Conservation (phyloP, 2,888 invertebrate species). For the Amphipoea oculea region DNA sequence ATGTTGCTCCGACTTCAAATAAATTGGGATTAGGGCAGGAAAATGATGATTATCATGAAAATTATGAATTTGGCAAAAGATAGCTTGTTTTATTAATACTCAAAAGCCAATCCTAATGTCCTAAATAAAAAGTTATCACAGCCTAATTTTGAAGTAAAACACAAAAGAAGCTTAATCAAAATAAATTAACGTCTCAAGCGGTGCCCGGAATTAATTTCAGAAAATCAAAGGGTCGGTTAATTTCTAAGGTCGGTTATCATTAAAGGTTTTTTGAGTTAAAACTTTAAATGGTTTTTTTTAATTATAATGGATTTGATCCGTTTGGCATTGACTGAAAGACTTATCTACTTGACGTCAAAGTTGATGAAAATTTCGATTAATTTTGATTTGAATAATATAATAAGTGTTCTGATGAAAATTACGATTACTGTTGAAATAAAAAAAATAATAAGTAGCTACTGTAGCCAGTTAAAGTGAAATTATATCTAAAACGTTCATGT, state of each 20-base stretch:
- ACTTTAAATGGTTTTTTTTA: conserved; percentile 27
- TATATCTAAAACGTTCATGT: not conserved
- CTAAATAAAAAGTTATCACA: conserved; percentile 54
- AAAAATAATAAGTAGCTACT: not conserved
- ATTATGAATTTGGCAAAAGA: not conserved
- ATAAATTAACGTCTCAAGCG: conserved; percentile 61
- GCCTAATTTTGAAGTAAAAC: conserved; percentile 53
- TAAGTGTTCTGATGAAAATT: not conserved
- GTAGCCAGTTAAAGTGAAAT: not conserved
- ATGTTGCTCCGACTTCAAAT: accelerated
- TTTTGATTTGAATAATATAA: not conserved
- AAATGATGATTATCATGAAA: not conserved
- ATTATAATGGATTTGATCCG: conserved; percentile 44
- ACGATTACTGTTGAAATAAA: not conserved
- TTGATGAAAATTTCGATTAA: not conserved
- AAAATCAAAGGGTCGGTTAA: conserved; percentile 55
- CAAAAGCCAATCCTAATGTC: conserved; percentile 38
- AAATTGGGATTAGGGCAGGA: not conserved
- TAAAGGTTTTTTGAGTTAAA: conserved; percentile 26
- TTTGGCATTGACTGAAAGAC: not conserved
- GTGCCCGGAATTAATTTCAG: conserved; percentile 54
- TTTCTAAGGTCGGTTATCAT: conserved; percentile 23
- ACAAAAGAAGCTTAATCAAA: conserved; percentile 64
- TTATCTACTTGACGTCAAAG: conserved; percentile 3
- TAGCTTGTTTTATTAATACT: conserved; percentile 33